These are phyloP conservation scores for Oreochromis niloticus DNA, from an alignment of 2,113 vertebrate genomes.

Conservation along the genomic window DNA sequence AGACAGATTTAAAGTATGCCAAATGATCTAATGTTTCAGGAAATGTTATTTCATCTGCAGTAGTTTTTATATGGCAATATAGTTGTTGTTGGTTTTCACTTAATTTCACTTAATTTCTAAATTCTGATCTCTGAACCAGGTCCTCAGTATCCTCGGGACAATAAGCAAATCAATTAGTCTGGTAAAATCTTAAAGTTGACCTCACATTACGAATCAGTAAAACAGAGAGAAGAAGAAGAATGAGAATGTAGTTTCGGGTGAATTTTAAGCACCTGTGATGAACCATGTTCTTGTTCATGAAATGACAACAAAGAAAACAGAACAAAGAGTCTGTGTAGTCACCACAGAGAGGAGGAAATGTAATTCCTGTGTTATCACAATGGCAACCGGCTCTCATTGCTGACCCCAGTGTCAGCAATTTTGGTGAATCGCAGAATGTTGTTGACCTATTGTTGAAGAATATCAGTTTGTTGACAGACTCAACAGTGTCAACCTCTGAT, in stretches of 20 bases:
- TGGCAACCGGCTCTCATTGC: background rate
- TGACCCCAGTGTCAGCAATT: background rate
- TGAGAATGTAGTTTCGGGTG: background rate
- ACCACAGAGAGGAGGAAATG: background rate
- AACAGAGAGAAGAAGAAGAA: background rate
- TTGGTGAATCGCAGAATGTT: background rate
- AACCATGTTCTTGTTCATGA: background rate
- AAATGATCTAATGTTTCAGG: background rate
- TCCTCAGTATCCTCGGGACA: rapidly evolving
- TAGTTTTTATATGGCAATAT: background rate
- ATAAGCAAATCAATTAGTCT: background rate
- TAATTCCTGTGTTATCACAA: background rate
- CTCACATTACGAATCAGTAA: background rate
- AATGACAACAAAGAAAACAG: background rate
- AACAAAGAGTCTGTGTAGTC: background rate
- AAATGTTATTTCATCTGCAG: background rate
- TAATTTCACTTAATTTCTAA: background rate
- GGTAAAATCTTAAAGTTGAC: background rate
- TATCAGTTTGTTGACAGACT: background rate
- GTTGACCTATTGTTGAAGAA: background rate
- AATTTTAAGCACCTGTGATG: background rate
- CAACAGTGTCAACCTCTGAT: background rate
- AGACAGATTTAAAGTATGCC: background rate
- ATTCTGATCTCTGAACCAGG: background rate
- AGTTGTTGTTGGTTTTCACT: background rate